Evolutionary conservation across 2,888 invertebrate genomes (phyloP), one percentile per base, ranked within the genome.

Genomic region (Sesia apiformis): DNA sequence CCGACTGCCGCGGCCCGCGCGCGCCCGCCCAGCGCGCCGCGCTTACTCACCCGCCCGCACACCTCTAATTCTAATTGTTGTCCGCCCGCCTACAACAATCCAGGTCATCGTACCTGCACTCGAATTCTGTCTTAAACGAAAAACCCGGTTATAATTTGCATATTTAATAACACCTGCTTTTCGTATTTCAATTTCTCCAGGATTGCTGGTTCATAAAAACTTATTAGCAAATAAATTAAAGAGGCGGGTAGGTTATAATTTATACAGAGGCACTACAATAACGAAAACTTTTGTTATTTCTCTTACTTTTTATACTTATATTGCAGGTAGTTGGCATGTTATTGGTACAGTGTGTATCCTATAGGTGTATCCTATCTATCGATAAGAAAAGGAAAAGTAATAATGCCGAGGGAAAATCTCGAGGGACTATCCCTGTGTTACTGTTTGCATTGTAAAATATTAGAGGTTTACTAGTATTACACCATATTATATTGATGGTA

Each of bases 91-190:
- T 82, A 74, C 72, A 68, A 73, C 78, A 68, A 84, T 81, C 68
- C 84, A 83, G 84, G 84, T 84, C 84, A 84, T 85, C 78, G 81
- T 81, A 79, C 82, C 78, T 82, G 78, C 81, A 81, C 77, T 75
- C 70, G 65, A 74, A 77, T 78, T 76, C 72, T 70, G 72, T 66
- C 70, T 63, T 67, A 65, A 76, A 72, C 67, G 63, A 69, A 69
- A 77, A 75, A 72, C 62, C 67, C 66, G 67, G 67, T 72, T 72
- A 67, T 70, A 64, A 73, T 75, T 76, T 83, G 73, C 76, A 87
- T 84, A 78, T 81, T 85, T 81, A 69, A 83, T 73, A 71, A 58
- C 52, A 54, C 55, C 58, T 23, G 2, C 23, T 23, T 56, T 68
- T 57, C 55, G 61, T 70, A 70, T 73, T 81, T 75, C 74, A 70